phyloP scores from a whole-genome alignment of 2,888 invertebrate species.

The Caenorhabditis sp. region DNA sequence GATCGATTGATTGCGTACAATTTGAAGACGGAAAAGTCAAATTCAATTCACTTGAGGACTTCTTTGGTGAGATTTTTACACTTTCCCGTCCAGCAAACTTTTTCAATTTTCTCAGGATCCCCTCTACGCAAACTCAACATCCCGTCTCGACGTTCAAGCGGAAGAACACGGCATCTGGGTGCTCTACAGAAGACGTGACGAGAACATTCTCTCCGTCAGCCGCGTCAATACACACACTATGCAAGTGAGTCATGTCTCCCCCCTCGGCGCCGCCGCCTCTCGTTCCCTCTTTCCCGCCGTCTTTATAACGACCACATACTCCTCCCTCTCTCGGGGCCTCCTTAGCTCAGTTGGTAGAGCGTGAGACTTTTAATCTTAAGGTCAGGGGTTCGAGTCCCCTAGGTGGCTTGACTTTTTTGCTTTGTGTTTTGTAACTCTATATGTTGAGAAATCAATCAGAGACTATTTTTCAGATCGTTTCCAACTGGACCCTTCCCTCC shows the following conservation, averaged over 20 bases:
- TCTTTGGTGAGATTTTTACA: slow-evolving; percentile 12
- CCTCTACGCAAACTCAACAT: slow-evolving; percentile 68
- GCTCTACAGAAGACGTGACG: slow-evolving; percentile 86
- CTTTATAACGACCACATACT: not conserved
- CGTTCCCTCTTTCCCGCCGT: slow-evolving; percentile 1
- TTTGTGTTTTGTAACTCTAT: not conserved
- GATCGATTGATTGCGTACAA: slow-evolving; percentile 61
- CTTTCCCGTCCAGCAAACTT: not conserved
- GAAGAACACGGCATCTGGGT: slow-evolving; percentile 99
- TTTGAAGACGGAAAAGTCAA: slow-evolving; percentile 46
- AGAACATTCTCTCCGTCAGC: slow-evolving; percentile 65
- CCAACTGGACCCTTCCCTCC: slow-evolving; percentile 60
- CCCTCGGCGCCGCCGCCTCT: not conserved
- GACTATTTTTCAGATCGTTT: slow-evolving; percentile 56
- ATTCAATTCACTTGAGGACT: slow-evolving; percentile 43
- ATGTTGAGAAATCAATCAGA: too few relatives aligned
- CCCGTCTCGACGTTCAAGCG: slow-evolving; percentile 92
- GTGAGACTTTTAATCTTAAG: slow-evolving; percentile 79
- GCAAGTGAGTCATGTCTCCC: slow-evolving; percentile 46
- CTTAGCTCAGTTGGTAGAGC: slow-evolving; percentile 80
- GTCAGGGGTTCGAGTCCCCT: slow-evolving; percentile 77
- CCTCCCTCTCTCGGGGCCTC: slow-evolving; percentile 47
- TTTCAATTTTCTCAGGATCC: slow-evolving; percentile 57
- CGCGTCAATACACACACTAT: slow-evolving; percentile 53
- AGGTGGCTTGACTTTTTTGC: slow-evolving; percentile 69